Evolutionary conservation across 2,888 invertebrate genomes (phyloP).

Genomic region (Diaprepes abbreviatus): DNA sequence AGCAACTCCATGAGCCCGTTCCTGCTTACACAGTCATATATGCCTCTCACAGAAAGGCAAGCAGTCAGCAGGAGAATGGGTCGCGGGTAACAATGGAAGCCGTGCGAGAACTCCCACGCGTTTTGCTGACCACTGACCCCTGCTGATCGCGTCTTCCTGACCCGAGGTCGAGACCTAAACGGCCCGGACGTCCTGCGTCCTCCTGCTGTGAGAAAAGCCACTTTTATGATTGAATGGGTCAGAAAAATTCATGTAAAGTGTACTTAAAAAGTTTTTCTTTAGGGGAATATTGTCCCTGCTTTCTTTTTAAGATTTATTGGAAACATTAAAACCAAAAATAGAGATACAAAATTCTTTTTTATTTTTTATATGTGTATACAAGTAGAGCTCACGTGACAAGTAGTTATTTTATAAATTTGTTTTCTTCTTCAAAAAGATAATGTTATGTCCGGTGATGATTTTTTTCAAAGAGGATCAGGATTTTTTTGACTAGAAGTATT

Average conservation of each 20-base stretch:
- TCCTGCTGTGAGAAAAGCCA: slow-evolving; percentile 49
- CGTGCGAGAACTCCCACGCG: slow-evolving; percentile 67
- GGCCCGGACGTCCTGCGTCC: slow-evolving; percentile 42
- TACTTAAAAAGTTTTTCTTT: background rate
- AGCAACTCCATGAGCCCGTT: background rate
- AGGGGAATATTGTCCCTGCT: too few species aligned
- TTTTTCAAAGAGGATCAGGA: too few species aligned
- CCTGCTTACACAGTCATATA: background rate
- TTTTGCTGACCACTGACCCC: slow-evolving; percentile 52
- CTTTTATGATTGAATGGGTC: slow-evolving; percentile 23
- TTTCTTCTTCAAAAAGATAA: too few species aligned
- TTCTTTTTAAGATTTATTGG: too few species aligned
- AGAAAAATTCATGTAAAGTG: background rate
- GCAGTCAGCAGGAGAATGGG: slow-evolving; percentile 34
- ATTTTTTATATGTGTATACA: too few species aligned
- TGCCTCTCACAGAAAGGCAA: slow-evolving; percentile 29
- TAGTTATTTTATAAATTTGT: too few species aligned
- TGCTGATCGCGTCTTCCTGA: slow-evolving; percentile 47
- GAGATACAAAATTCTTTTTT: too few species aligned
- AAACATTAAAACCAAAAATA: too few species aligned
- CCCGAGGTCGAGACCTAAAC: slow-evolving; percentile 24
- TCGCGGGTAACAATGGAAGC: slow-evolving; percentile 52
- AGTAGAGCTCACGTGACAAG: too few species aligned
- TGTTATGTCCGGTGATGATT: too few species aligned
- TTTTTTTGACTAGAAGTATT: too few species aligned